Evolutionary conservation across 2,113 vertebrate species (phyloP), one percentile per base, ranked within the genome.

Genomic region (Onychostoma macrolepis): DNA sequence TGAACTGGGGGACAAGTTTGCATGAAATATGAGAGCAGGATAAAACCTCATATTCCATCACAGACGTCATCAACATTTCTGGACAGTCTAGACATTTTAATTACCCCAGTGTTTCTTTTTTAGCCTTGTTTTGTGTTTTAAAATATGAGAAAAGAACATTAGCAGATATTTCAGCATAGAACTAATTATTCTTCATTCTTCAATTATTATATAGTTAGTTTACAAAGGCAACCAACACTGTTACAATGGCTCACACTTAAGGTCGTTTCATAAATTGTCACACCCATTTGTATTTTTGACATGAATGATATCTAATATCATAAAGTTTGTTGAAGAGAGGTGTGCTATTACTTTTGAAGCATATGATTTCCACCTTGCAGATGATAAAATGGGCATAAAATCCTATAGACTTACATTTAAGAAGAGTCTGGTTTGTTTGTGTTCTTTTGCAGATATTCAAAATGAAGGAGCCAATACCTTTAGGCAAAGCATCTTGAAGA

Each of bases 391-490:
- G 36, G 33, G 9, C 8, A 72, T 72, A 72, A 24, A 38, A 38
- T 24, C 33, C 33, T 10, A 24, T 38, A 38, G 19, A 24, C 13
- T 69, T 69, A 9, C 9, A 74, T n/a, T 74, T 8, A 61, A n/a
- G 8, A 3, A 61, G 56, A 61, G 8, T 72, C 63, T 41, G 12
- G 30, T 43, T 50, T 78, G 30, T 86, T 72, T 86, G 72, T 58
- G 30, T 21, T 83, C n/a, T 78, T 74, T 77, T 58, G 36, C 48
- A 80, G 65, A 12, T 65, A n/a, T 50, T 80, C 36, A 61, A 43
- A 58, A 87, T 87, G 86, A 87, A 71, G 80, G 17, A 30, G n/a
- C 48, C 48, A 41, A 58, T 71, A 76, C 30, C 67, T 45, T 13
- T 82, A 38, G 24, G 38, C 15, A 36, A 7, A 67, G 7, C 30